phyloP scores from a whole-genome alignment of 2,113 vertebrate genomes.

The Coptodon bakossiorum region DNA sequence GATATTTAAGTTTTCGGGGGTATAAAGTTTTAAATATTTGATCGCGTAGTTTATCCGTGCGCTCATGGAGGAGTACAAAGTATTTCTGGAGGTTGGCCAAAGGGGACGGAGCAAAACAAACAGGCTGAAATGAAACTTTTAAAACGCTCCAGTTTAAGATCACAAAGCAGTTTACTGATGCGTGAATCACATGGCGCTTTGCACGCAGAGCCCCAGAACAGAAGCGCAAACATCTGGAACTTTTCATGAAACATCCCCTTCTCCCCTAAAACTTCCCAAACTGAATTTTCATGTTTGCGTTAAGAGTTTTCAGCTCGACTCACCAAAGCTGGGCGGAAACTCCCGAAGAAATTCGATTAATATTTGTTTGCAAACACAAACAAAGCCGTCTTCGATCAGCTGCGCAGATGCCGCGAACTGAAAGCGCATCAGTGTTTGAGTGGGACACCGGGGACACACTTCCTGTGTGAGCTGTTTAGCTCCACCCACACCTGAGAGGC shows the following conservation, averaged over 20 bases:
- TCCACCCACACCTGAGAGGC: background rate
- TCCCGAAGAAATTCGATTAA: fast-evolving
- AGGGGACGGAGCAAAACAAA: background rate
- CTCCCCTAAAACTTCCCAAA: background rate
- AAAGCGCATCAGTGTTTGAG: background rate
- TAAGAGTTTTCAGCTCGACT: background rate
- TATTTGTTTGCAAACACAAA: background rate
- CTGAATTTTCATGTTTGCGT: background rate
- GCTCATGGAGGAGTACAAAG: fast-evolving
- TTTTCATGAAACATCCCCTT: fast-evolving
- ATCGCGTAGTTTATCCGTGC: background rate
- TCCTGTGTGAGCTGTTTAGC: background rate
- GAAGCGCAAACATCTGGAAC: background rate
- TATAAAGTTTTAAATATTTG: background rate
- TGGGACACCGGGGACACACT: background rate
- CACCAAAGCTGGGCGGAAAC: background rate
- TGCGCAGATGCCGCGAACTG: background rate
- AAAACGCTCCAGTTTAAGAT: background rate
- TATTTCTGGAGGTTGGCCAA: background rate
- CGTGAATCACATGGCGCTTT: fast-evolving
- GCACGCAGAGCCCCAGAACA: fast-evolving
- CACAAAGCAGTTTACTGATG: background rate
- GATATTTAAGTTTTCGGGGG: background rate
- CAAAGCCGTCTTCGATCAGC: background rate
- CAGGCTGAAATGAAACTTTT: background rate